These are phyloP conservation scores for Rhopalosiphum nymphaeae DNA, from an alignment of 2,888 invertebrate genomes.

Conservation along the genomic window DNA sequence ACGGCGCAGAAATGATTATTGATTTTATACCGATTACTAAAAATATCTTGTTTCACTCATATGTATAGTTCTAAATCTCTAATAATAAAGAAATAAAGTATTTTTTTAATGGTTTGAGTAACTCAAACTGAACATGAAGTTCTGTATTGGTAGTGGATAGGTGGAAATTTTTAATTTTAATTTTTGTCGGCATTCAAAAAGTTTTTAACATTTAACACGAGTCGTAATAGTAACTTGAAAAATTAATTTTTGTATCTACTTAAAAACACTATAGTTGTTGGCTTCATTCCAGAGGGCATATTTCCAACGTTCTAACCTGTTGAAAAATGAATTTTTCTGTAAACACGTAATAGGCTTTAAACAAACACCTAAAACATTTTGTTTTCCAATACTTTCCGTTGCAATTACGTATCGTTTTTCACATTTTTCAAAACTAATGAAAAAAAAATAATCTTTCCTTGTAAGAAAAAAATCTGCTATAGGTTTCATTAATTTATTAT, in stretches of 20 bases:
- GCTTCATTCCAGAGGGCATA: slow-evolving; percentile 47
- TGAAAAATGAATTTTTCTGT: slow-evolving; percentile 31
- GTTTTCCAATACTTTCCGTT: neutral
- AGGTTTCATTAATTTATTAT: neutral
- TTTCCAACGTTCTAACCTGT: slow-evolving; percentile 47
- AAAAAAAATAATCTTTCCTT: neutral
- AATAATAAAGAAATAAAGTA: neutral
- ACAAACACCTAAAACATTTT: neutral
- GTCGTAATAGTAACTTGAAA: slow-evolving; percentile 2
- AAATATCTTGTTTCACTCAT: neutral
- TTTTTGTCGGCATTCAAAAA: neutral
- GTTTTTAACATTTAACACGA: slow-evolving; percentile 39
- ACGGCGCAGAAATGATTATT: neutral
- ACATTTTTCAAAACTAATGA: neutral
- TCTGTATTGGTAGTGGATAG: too few relatives aligned
- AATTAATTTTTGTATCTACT: slow-evolving; percentile 31
- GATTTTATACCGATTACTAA: neutral
- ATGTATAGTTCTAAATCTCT: neutral
- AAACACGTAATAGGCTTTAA: neutral
- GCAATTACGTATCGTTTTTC: neutral
- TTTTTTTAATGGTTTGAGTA: neutral
- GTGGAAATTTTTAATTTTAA: neutral
- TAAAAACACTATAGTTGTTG: slow-evolving; percentile 27
- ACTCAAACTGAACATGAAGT: neutral
- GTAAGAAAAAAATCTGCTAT: neutral